phyloP scores from a whole-genome alignment of 2,113 vertebrate genomes.

The Coptodon bakossiorum region DNA sequence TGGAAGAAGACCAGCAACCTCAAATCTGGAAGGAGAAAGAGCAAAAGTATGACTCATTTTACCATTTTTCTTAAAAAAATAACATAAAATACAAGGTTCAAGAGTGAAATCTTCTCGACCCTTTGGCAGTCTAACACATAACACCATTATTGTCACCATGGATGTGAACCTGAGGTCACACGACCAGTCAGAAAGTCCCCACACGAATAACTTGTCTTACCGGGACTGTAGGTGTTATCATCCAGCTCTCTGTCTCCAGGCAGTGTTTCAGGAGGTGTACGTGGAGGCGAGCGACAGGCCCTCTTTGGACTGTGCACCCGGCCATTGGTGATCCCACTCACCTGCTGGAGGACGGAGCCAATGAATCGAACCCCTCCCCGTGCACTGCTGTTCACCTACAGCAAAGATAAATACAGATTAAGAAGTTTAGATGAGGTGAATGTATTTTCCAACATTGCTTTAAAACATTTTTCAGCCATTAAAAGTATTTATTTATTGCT shows the following conservation, averaged over 20 bases:
- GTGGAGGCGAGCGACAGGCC: slow-evolving; percentile 59
- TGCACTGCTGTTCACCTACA: slow-evolving; percentile 84
- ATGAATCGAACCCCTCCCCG: slow-evolving; percentile 86
- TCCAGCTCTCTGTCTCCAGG: slow-evolving; percentile 62
- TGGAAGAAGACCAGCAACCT: slow-evolving; percentile 87
- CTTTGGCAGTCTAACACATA: background rate
- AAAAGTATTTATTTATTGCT: background rate
- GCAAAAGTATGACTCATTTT: background rate
- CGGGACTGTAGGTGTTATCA: slow-evolving; percentile 61
- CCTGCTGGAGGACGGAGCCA: slow-evolving; percentile 83
- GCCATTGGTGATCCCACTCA: slow-evolving; percentile 56
- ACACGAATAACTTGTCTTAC: slow-evolving; percentile 33
- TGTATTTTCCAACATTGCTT: background rate
- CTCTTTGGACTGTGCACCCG: slow-evolving; percentile 63
- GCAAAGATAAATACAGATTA: background rate
- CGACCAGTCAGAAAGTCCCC: background rate
- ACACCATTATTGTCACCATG: background rate
- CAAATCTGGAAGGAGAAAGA: slow-evolving; percentile 58
- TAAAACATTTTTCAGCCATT: background rate
- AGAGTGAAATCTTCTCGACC: background rate
- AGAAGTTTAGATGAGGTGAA: background rate
- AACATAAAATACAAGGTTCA: background rate
- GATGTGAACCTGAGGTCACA: background rate
- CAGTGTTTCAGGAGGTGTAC: slow-evolving; percentile 53
- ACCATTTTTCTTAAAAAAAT: background rate